Percentiles rank a stretch among this genome's conserved stretches.
Evolutionary conservation across 2,888 invertebrate genomes (phyloP).

Genomic region (Zhuqinia jingwanae): DNA sequence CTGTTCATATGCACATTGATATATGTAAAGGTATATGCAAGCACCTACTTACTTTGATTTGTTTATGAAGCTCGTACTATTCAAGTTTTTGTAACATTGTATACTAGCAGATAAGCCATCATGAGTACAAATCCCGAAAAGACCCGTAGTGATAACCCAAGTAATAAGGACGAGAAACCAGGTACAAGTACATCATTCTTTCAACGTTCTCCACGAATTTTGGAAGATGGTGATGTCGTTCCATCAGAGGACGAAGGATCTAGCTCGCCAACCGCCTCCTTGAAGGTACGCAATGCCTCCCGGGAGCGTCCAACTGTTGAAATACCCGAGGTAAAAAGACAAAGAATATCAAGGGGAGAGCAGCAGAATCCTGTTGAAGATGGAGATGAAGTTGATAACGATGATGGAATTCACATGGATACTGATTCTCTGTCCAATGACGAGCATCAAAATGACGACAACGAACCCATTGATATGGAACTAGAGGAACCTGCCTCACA

Average conservation of each 20-base stretch:
- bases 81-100: too few species aligned
- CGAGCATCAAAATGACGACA: slow-evolving; percentile 22
- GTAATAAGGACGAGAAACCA: slow-evolving; percentile 25
- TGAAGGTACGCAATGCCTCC: slow-evolving; percentile 51
- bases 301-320: slow-evolving; percentile 40
- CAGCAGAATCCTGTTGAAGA: too few species aligned
- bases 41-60: too few species aligned
- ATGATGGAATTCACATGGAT: slow-evolving; percentile 58
- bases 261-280: neutral
- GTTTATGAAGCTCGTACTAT: too few species aligned
- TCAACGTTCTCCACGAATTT: neutral
- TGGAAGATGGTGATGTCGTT: neutral
- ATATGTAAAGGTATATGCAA: too few species aligned
- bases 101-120: neutral
- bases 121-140: slow-evolving; percentile 26
- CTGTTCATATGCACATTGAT: neutral
- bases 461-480: slow-evolving; percentile 15
- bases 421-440: slow-evolving; percentile 32
- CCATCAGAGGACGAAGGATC: neutral
- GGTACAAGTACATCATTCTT: slow-evolving; percentile 44
- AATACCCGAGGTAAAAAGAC: slow-evolving; percentile 20
- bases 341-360: slow-evolving; percentile 9
- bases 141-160: neutral
- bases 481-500: neutral
- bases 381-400: neutral